Evolutionary conservation across 2,888 invertebrate species (phyloP).

Genomic region (Rotaria socialis): DNA sequence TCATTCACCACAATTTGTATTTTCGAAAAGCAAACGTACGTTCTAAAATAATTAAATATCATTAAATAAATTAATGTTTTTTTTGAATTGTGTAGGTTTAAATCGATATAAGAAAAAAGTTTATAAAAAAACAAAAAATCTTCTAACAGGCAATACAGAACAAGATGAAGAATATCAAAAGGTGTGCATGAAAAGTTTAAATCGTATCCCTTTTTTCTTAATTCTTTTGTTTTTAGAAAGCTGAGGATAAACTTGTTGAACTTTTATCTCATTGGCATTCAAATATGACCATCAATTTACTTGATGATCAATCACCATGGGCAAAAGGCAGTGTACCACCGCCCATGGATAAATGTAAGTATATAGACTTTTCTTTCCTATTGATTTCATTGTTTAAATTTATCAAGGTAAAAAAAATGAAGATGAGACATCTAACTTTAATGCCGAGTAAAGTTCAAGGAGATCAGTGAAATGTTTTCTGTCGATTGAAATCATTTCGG

Average conservation of each 20-base stretch:
- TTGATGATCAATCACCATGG: constrained; percentile 94
- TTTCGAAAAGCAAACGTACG: constrained; percentile 42
- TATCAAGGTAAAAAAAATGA: neutral
- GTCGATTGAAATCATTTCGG: too few species aligned
- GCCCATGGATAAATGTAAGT: constrained; percentile 78
- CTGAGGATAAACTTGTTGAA: constrained; percentile 72
- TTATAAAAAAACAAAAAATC: constrained; percentile 81
- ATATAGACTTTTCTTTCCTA: neutral
- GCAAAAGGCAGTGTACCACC: constrained; percentile 80
- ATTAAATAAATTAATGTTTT: neutral
- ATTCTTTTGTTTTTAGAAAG: constrained; percentile 47
- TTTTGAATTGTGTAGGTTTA: constrained; percentile 60
- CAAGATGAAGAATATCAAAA: constrained; percentile 68
- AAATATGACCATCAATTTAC: constrained; percentile 87
- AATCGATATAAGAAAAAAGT: constrained; percentile 84
- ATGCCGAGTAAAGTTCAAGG: neutral
- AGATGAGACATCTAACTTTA: too few species aligned
- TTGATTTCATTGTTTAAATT: neutral
- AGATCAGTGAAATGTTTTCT: neutral
- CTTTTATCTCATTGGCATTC: constrained; percentile 98
- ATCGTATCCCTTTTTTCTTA: too few species aligned
- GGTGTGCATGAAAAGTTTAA: neutral
- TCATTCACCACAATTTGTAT: constrained; percentile 40
- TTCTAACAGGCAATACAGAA: constrained; percentile 82
- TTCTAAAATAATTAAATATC: neutral